Percentiles rank a stretch among this genome's conserved stretches.
Evolutionary conservation across 2,888 invertebrate genomes (phyloP).

Genomic region (Quadriops clusia): DNA sequence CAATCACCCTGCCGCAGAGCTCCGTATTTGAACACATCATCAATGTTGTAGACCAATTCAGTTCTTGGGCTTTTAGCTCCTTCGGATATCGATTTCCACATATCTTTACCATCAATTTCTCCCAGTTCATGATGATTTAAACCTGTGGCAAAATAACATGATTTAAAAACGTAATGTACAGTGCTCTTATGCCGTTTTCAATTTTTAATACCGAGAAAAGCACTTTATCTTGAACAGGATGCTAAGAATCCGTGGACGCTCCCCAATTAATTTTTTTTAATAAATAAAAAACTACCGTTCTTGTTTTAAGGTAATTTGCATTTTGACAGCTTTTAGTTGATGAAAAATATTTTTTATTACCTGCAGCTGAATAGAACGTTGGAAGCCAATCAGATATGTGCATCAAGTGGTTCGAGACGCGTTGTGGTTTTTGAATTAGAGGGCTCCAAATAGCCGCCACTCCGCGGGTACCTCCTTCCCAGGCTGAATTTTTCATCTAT

Average conservation of each 20-base stretch:
- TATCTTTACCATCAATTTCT: slow-evolving; percentile 45
- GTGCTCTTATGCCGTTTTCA: too few species aligned
- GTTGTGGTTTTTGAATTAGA: slow-evolving; percentile 40
- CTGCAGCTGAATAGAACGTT: slow-evolving; percentile 51
- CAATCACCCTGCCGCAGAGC: slow-evolving; percentile 49
- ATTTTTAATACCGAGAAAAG: too few species aligned
- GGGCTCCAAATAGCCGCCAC: slow-evolving; percentile 57
- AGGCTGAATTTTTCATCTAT: slow-evolving; percentile 54
- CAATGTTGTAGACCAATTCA: slow-evolving; percentile 48
- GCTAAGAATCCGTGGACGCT: too few species aligned
- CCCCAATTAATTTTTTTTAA: too few species aligned
- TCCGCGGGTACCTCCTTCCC: slow-evolving; percentile 59
- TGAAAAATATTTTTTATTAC: too few species aligned
- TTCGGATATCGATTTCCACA: slow-evolving; percentile 41
- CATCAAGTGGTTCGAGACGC: slow-evolving; percentile 48
- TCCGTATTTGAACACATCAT: slow-evolving; percentile 43
- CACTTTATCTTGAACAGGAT: too few species aligned
- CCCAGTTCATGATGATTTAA: slow-evolving; percentile 37
- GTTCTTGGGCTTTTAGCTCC: slow-evolving; percentile 38
- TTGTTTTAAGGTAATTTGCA: too few species aligned
- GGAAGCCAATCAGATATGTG: slow-evolving; percentile 62
- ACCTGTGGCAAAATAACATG: too few species aligned
- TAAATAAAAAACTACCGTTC: too few species aligned
- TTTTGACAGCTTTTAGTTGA: too few species aligned
- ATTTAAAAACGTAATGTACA: too few species aligned